These are phyloP conservation scores for Protonibea diacanthus DNA, from an alignment of 2,797 vertebrate genomes.

Conservation along the genomic window DNA sequence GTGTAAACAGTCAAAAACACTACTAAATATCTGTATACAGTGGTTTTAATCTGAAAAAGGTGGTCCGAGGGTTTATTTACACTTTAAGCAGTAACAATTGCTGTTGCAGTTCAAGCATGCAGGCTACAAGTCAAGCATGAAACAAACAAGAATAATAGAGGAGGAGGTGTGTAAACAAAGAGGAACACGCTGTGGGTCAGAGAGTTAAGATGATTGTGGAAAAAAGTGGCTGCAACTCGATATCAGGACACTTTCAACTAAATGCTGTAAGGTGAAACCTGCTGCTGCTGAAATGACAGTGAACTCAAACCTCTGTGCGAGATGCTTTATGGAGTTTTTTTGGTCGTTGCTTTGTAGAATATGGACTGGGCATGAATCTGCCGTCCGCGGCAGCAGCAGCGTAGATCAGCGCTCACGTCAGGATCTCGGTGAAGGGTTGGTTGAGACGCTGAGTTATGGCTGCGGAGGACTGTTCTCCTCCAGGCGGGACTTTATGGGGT, in stretches of 20 bases:
- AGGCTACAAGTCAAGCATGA: neutral
- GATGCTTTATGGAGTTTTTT: slow-evolving; percentile 53
- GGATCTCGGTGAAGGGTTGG: slow-evolving; percentile 44
- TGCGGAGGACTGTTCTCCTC: slow-evolving; percentile 52
- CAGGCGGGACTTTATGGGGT: slow-evolving; percentile 72
- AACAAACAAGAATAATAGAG: slow-evolving; percentile 5
- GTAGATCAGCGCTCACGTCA: slow-evolving; percentile 47
- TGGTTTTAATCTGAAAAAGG: too few relatives aligned
- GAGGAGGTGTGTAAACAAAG: slow-evolving; percentile 10
- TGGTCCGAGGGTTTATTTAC: too few relatives aligned
- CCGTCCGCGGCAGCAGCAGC: slow-evolving; percentile 26
- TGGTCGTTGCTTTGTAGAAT: slow-evolving; percentile 40
- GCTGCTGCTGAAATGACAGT: slow-evolving; percentile 19
- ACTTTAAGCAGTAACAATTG: neutral
- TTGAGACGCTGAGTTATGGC: slow-evolving; percentile 62
- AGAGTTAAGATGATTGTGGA: slow-evolving; percentile 3
- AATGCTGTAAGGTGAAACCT: slow-evolving; percentile 39
- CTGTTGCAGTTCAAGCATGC: neutral
- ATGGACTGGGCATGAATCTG: slow-evolving; percentile 54
- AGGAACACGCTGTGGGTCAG: neutral
- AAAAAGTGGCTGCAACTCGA: slow-evolving; percentile 24
- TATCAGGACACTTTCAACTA: slow-evolving; percentile 4
- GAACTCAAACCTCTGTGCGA: slow-evolving; percentile 38
- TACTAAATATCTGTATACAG: too few relatives aligned
- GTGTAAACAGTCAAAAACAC: too few relatives aligned